Evolutionary conservation across 1,140 invertebrate species (phyloP).

Genomic region (Lordiphosa collinella): DNA sequence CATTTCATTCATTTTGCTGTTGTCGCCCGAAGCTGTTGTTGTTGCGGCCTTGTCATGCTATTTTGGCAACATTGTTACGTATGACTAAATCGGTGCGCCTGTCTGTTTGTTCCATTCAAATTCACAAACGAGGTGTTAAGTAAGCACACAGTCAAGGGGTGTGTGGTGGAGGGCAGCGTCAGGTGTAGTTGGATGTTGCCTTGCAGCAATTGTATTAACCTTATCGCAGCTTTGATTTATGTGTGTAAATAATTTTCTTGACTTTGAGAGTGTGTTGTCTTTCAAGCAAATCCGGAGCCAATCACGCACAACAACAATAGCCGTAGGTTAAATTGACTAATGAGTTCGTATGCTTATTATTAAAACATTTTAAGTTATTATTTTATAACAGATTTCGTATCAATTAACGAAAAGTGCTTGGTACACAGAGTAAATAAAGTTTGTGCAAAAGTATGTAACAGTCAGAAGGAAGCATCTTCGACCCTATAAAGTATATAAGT

Average conservation of each 20-base stretch:
- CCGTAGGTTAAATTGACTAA: constrained; percentile 23
- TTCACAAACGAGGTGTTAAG: constrained; percentile 58
- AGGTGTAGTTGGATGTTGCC: constrained; percentile 11
- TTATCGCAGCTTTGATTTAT: constrained; percentile 66
- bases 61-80: constrained; percentile 71
- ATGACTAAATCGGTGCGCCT: constrained; percentile 46
- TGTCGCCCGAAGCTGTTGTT: constrained; percentile 17
- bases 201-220: constrained; percentile 57
- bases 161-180: neutral
- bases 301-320: constrained; percentile 24
- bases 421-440: no score
- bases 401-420: no score
- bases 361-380: neutral
- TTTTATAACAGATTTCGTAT: neutral
- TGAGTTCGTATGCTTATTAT: constrained; percentile 11
- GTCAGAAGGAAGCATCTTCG: no score
- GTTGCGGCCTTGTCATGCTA: constrained; percentile 58
- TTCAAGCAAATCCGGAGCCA: constrained; percentile 19
- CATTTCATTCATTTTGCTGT: constrained; percentile 24
- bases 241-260: constrained; percentile 43
- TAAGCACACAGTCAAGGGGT: constrained; percentile 16
- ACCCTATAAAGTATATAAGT: no score
- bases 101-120: constrained; percentile 32
- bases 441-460: no score
- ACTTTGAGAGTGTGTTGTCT: constrained; percentile 12